These are phyloP conservation scores for Ramazzottius varieornatus DNA, from an alignment of 2,888 invertebrate genomes.

Conservation along the genomic window DNA sequence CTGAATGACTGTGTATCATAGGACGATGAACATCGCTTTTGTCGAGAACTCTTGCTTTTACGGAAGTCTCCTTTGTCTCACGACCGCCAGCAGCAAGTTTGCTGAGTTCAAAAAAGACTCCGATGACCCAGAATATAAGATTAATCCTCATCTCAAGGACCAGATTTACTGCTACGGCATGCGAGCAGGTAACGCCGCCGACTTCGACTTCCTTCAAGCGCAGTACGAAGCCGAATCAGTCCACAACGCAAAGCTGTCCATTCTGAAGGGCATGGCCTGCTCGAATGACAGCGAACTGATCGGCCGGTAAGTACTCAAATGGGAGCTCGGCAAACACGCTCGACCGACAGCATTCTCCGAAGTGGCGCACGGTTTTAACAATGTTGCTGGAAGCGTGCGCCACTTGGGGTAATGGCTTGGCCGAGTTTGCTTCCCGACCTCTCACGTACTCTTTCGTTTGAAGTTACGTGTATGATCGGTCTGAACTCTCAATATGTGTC, in stretches of 20 bases:
- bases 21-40: background rate
- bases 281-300: background rate
- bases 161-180: background rate
- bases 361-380: no score
- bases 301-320: background rate
- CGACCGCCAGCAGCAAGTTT: background rate
- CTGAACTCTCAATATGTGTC: no score
- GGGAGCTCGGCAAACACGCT: no score
- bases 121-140: no score
- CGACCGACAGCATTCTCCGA: no score
- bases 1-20: no score
- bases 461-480: no score
- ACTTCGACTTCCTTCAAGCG: background rate
- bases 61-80: background rate
- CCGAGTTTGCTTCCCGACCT: no score
- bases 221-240: background rate
- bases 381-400: background rate
- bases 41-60: background rate
- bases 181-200: background rate
- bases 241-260: background rate
- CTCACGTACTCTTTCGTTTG: no score
- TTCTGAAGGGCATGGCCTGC: background rate
- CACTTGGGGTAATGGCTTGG: no score
- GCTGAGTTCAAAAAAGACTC: no score
- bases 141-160: background rate